These are phyloP conservation scores for Indri indri DNA, from an alignment of 2,113 vertebrate genomes.

Conservation along the genomic window DNA sequence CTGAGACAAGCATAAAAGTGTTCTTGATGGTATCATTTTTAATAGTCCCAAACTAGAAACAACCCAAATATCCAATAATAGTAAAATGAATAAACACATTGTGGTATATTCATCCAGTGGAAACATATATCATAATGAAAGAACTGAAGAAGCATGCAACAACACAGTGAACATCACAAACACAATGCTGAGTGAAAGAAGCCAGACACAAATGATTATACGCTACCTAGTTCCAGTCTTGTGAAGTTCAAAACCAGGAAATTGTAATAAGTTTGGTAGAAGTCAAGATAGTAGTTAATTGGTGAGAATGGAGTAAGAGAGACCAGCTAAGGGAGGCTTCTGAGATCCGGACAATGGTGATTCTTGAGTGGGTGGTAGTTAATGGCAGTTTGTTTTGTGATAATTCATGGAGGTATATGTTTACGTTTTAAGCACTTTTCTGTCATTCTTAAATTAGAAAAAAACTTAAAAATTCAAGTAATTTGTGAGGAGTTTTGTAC, in stretches of 20 bases:
- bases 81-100: not conserved
- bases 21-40: not conserved
- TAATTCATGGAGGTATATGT: not conserved
- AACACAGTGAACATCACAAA: not conserved
- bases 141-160: not conserved
- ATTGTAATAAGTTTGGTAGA: not conserved
- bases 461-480: not conserved
- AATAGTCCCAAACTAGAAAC: not conserved
- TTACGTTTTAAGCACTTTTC: not conserved
- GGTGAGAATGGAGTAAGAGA: not conserved
- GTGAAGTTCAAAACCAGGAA: not conserved
- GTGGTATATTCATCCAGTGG: not conserved
- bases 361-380: not conserved
- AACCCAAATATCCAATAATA: not conserved
- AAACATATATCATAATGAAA: not conserved
- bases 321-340: not conserved
- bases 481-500: not conserved
- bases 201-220: not conserved
- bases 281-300: not conserved
- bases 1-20: not conserved
- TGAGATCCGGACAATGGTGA: not conserved
- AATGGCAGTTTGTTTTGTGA: not conserved
- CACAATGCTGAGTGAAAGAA: not conserved
- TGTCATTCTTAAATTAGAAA: conserved; percentile 35
- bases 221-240: not conserved